phyloP scores from a whole-genome alignment of 2,113 vertebrate genomes.

The Tautogolabrus adspersus region DNA sequence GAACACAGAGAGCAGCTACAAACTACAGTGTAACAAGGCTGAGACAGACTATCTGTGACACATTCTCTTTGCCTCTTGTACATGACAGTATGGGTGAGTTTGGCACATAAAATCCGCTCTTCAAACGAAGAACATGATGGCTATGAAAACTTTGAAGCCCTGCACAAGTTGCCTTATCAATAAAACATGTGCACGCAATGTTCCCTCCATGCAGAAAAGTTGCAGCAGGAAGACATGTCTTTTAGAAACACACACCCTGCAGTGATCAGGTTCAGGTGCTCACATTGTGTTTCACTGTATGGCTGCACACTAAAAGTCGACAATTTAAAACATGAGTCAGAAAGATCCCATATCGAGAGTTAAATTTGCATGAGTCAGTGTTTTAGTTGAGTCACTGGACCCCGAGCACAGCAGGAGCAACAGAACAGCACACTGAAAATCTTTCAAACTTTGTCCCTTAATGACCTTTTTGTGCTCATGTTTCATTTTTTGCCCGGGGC shows the following conservation, averaged over 20 bases:
- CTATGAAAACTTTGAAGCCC: slow-evolving; percentile 69
- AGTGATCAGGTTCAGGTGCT: slow-evolving; percentile 24
- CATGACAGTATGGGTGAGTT: slow-evolving; percentile 49
- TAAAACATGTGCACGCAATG: not conserved
- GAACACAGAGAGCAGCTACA: slow-evolving; percentile 49
- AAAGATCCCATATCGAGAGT: too few relatives aligned
- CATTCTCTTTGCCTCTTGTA: slow-evolving; percentile 35
- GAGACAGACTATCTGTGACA: slow-evolving; percentile 16
- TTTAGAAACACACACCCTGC: not conserved
- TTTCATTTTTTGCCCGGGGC: not conserved
- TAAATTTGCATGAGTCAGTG: not conserved
- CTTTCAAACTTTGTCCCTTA: not conserved
- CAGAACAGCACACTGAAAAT: too few relatives aligned
- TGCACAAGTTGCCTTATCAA: slow-evolving; percentile 38
- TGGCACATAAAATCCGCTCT: slow-evolving; percentile 48
- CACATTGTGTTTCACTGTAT: not conserved
- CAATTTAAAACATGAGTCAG: not conserved
- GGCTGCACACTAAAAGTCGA: not conserved
- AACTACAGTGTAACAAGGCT: slow-evolving; percentile 23
- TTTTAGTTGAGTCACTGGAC: not conserved
- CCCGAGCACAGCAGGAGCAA: not conserved
- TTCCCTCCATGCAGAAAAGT: not conserved
- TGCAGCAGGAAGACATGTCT: not conserved
- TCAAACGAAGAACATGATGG: slow-evolving; percentile 49
- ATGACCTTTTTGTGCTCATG: not conserved